Evolutionary conservation across 2,113 vertebrate species (phyloP).

Genomic region (Desmodus rotundus): DNA sequence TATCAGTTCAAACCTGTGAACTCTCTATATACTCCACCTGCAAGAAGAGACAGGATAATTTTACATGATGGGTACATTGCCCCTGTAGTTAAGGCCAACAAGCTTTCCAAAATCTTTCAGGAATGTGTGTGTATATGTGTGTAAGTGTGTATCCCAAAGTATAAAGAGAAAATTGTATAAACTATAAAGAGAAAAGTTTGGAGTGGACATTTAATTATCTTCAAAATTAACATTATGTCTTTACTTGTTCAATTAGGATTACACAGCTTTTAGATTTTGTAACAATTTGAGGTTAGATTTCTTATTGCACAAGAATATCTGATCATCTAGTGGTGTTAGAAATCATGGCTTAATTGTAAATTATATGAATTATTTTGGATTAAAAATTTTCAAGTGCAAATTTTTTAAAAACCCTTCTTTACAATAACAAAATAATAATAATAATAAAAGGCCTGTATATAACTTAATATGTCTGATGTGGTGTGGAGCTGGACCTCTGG

Average conservation of each 20-base stretch:
- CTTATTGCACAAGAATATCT: not conserved
- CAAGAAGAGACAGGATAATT: not conserved
- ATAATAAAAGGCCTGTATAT: not conserved
- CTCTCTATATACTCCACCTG: not conserved
- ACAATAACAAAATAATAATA: not conserved
- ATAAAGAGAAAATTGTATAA: conserved; percentile 1
- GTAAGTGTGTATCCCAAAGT: not conserved
- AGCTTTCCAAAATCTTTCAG: not conserved
- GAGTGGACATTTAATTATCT: not conserved
- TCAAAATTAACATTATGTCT: not conserved
- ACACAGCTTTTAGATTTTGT: conserved; percentile 9
- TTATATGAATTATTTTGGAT: not conserved
- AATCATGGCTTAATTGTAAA: not conserved
- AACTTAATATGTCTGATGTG: not conserved
- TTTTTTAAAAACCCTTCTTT: not conserved
- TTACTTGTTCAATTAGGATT: not conserved
- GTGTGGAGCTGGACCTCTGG: not conserved
- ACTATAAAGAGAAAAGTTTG: not conserved
- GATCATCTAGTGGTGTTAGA: not conserved
- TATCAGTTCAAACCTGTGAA: not conserved
- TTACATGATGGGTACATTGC: not conserved
- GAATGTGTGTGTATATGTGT: not conserved
- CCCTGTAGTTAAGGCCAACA: not conserved
- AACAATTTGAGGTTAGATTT: not conserved
- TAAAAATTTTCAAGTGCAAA: not conserved